Percentiles rank a stretch among this genome's conserved stretches.
Evolutionary conservation across 2,113 vertebrate genomes (phyloP).

Genomic region (Pelobates fuscus): DNA sequence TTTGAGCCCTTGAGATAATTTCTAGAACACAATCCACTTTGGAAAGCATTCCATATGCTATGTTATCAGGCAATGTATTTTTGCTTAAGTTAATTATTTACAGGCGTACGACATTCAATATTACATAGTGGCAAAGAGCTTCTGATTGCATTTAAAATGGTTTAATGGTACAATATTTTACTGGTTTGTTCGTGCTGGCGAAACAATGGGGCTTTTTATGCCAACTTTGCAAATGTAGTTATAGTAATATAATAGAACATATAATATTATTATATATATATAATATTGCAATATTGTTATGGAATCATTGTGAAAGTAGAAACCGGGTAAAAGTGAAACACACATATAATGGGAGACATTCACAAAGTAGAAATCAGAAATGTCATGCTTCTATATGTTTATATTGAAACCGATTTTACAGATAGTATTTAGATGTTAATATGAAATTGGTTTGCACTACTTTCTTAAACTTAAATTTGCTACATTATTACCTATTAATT

Average conservation of each 20-base stretch:
- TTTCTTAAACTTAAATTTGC: no score
- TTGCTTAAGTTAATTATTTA: constrained; percentile 61
- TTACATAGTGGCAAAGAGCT: constrained; percentile 25
- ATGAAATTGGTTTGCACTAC: no score
- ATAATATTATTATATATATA: background rate
- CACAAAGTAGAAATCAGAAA: background rate
- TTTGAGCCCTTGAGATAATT: constrained; percentile 51
- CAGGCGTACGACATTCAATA: constrained; percentile 45
- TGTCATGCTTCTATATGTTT: no score
- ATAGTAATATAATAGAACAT: no score
- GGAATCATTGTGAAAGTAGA: background rate
- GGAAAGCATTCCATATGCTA: constrained; percentile 48
- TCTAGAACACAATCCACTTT: constrained; percentile 47
- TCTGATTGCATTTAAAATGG: background rate
- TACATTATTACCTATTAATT: no score
- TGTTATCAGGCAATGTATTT: constrained; percentile 57
- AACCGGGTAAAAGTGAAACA: background rate
- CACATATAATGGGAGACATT: background rate
- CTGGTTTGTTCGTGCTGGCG: no score
- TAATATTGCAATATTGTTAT: no score
- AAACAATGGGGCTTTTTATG: no score
- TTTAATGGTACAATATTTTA: no score
- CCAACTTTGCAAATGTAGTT: no score
- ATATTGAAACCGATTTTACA: no score
- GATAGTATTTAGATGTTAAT: no score